These are phyloP conservation scores for Nannoperca obscura DNA, from an alignment of 2,797 vertebrate species.

Conservation along the genomic window DNA sequence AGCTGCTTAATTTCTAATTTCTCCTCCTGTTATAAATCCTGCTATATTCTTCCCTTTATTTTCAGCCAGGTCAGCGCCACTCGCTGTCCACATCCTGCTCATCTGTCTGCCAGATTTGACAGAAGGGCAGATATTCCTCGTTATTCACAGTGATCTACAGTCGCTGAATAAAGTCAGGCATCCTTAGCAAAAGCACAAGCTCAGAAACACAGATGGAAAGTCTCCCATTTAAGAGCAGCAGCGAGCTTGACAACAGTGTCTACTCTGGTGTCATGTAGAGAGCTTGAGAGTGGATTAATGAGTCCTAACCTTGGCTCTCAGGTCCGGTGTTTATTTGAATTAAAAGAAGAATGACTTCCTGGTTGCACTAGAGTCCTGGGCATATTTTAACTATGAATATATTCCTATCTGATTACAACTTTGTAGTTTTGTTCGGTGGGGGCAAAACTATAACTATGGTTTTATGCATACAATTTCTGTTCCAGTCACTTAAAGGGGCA, in stretches of 20 bases:
- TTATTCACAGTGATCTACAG: constrained; percentile 67
- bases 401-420: background rate
- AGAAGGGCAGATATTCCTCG: constrained; percentile 51
- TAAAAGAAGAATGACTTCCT: constrained; percentile 39
- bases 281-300: constrained; percentile 46
- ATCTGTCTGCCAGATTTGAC: constrained; percentile 71
- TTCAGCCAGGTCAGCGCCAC: constrained; percentile 63
- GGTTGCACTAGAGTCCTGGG: background rate
- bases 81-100: constrained; percentile 57
- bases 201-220: constrained; percentile 35
- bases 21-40: constrained; percentile 66
- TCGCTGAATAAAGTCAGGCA: constrained; percentile 52
- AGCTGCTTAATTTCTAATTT: constrained; percentile 64
- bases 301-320: constrained; percentile 21
- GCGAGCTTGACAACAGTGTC: constrained; percentile 19
- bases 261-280: constrained; percentile 27
- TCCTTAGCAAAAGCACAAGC: constrained; percentile 29
- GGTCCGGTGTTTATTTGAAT: constrained; percentile 43
- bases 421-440: background rate
- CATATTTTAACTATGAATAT: constrained; percentile 1
- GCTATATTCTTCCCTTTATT: constrained; percentile 55
- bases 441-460: background rate
- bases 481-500: background rate
- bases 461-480: background rate
- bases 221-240: constrained; percentile 27